phyloP scores from a whole-genome alignment of 2,888 invertebrate genomes.

The Brenthis daphne region DNA sequence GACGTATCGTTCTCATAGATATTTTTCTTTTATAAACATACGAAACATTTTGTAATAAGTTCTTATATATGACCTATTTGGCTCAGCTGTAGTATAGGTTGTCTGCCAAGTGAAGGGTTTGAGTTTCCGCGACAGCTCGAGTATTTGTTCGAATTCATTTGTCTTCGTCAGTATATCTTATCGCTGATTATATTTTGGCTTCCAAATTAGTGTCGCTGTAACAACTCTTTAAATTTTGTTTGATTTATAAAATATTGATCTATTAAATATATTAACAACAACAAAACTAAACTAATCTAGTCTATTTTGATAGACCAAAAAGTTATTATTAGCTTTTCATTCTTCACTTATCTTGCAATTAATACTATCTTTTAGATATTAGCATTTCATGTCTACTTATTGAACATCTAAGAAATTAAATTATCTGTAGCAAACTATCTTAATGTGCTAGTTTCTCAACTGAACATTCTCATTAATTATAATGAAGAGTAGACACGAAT shows the following conservation, averaged over 20 bases:
- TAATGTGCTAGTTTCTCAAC: conserved; percentile 10
- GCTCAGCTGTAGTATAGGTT: conserved; percentile 24
- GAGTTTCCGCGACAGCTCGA: conserved; percentile 33
- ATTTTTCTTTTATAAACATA: neutral
- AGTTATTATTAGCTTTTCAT: neutral
- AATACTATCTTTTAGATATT: neutral
- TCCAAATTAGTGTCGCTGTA: conserved; percentile 20
- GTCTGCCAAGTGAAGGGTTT: conserved; percentile 35
- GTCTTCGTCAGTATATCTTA: conserved; percentile 31
- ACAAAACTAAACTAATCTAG: neutral
- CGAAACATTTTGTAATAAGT: conserved; percentile 28
- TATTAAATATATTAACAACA: neutral
- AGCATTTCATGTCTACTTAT: neutral
- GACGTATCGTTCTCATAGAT: no score
- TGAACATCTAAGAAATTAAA: conserved; percentile 5
- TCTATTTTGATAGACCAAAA: neutral
- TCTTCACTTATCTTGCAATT: neutral
- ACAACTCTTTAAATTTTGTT: neutral
- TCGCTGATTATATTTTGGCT: conserved; percentile 31
- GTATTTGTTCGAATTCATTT: conserved; percentile 37
- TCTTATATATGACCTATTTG: conserved; percentile 37
- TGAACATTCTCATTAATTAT: conserved; percentile 33
- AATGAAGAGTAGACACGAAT: conserved; percentile 30
- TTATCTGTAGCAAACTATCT: neutral
- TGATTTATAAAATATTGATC: neutral